phyloP scores from a whole-genome alignment of 2,888 invertebrate species.

The Drosophila picticornis region DNA sequence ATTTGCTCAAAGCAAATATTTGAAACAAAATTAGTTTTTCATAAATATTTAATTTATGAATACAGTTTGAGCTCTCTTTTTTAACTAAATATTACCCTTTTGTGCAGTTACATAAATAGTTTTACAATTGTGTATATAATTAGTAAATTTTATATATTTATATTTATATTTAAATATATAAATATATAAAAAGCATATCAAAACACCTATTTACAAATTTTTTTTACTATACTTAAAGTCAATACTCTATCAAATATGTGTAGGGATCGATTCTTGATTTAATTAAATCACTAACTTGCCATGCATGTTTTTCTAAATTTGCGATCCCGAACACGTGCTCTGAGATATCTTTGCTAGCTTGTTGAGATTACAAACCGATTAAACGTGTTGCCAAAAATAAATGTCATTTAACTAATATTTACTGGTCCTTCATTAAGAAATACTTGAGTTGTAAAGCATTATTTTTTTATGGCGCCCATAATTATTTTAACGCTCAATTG shows the following conservation, averaged over 20 bases:
- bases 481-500: constrained; percentile 82
- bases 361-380: constrained; percentile 69
- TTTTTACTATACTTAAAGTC: background rate
- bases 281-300: no score
- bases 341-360: background rate
- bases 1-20: background rate
- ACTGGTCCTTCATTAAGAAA: constrained; percentile 60
- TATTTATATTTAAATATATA: background rate
- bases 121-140: background rate
- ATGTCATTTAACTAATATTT: constrained; percentile 35
- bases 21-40: background rate
- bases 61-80: background rate
- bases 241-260: no score
- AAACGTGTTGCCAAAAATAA: constrained; percentile 46
- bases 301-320: background rate
- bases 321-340: background rate
- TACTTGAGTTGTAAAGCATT: constrained; percentile 49
- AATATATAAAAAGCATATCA: no score
- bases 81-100: background rate
- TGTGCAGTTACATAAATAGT: no score
- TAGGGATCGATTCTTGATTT: background rate
- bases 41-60: background rate
- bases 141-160: background rate
- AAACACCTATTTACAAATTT: no score
- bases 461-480: constrained; percentile 77